Conservation (phyloP, 2,113 vertebrate species). For the Leuciscus idus region DNA sequence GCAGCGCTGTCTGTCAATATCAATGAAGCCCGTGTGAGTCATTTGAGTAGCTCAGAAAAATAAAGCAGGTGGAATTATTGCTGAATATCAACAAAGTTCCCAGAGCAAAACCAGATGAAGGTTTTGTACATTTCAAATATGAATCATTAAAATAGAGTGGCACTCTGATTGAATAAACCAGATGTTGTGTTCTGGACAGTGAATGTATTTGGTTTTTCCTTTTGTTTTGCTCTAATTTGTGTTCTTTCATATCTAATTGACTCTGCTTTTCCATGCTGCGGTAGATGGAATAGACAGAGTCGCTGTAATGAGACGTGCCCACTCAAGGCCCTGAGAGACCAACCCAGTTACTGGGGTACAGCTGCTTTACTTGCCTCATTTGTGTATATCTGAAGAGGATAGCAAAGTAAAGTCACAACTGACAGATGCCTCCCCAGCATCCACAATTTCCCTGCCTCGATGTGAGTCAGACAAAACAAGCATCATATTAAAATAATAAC, state of each 20-base stretch:
- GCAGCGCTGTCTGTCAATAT: slow-evolving; percentile 24
- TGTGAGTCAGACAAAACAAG: slow-evolving; percentile 13
- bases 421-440: slow-evolving; percentile 32
- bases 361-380: slow-evolving; percentile 48
- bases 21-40: slow-evolving; percentile 11
- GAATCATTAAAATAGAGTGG: slow-evolving; percentile 40
- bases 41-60: not conserved
- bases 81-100: not conserved
- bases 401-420: slow-evolving; percentile 17
- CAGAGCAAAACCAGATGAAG: slow-evolving; percentile 8
- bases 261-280: slow-evolving; percentile 2
- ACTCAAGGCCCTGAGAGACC: slow-evolving; percentile 51
- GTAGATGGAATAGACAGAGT: slow-evolving; percentile 35
- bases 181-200: not conserved
- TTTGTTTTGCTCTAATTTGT: slow-evolving; percentile 49
- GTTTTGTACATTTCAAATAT: slow-evolving; percentile 18
- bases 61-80: not conserved
- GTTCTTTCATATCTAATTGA: slow-evolving; percentile 43
- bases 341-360: slow-evolving; percentile 37
- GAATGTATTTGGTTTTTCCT: slow-evolving; percentile 41
- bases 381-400: slow-evolving; percentile 23
- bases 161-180: slow-evolving; percentile 35
- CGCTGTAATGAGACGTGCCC: slow-evolving; percentile 44
- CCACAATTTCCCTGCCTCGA: not conserved
- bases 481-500: slow-evolving; percentile 30